Conservation (phyloP, 2,888 invertebrate species). For the Dromius quadrimaculatus region DNA sequence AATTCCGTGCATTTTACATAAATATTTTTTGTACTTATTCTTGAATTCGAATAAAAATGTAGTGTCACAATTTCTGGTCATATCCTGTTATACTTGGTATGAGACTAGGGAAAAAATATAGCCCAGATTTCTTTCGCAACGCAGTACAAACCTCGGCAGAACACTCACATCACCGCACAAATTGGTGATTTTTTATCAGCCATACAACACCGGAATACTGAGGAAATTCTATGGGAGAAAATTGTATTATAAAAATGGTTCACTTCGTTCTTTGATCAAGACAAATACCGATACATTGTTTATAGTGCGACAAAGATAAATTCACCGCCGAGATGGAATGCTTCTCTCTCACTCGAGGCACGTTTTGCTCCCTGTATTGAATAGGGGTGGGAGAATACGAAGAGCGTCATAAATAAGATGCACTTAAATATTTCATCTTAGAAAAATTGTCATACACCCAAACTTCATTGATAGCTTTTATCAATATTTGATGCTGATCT, state of each 20-base stretch:
- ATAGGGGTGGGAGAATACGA: neutral
- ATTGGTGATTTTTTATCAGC: slow-evolving; percentile 62
- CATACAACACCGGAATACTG: slow-evolving; percentile 58
- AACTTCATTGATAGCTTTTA: slow-evolving; percentile 11
- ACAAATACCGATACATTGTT: slow-evolving; percentile 65
- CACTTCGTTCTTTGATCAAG: slow-evolving; percentile 63
- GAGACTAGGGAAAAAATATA: slow-evolving; percentile 3
- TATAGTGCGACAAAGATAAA: slow-evolving; percentile 60
- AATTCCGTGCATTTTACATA: too few species aligned
- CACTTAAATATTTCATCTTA: slow-evolving; percentile 33
- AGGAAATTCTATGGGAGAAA: slow-evolving; percentile 56
- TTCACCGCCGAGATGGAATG: slow-evolving; percentile 30
- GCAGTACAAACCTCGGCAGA: slow-evolving; percentile 37
- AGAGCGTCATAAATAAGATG: slow-evolving; percentile 26
- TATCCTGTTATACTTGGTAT: too few species aligned
- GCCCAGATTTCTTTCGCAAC: slow-evolving; percentile 11
- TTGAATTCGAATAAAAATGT: too few species aligned
- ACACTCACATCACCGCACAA: slow-evolving; percentile 57
- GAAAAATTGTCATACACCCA: slow-evolving; percentile 29
- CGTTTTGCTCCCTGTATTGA: neutral
- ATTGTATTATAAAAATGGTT: slow-evolving; percentile 62
- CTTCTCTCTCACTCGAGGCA: neutral
- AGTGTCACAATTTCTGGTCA: too few species aligned
- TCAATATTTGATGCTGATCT: slow-evolving; percentile 2
- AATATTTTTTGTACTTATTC: too few species aligned